Evolutionary conservation across 2,888 invertebrate genomes (phyloP), one percentile per base, ranked within the genome.

Genomic region (Acanthoscelides obtectus): DNA sequence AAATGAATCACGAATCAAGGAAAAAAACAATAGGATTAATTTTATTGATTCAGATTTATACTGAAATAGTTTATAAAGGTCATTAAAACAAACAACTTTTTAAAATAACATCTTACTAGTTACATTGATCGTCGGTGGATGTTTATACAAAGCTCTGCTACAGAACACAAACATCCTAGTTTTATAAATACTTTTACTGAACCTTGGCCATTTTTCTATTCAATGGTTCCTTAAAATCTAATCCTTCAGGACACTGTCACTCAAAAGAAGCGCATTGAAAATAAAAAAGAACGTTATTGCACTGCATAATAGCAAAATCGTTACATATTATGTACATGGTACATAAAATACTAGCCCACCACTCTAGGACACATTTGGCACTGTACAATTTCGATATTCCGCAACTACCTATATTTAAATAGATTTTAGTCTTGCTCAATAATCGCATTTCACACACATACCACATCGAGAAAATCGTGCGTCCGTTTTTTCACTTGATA

Each of bases 311-410:
- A 45, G 45, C 45, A 45, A 45, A 45, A 45, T 45, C 12, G 22
- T 74, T 68, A 73, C 74, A 73, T 72, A 72, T 71, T 69, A 83
- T 84, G 84, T 84, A 84, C 84, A 84, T 79, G 81, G 84, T 84
- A 84, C 84, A 84, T 78, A 84, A 80, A 77, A 70, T 66, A 78
- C 45, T 17, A 45, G 45, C 45, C 45, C 45, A 12, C 45, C 45
- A 77, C 75, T 75, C 72, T 72, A 64, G 70, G 69, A 22, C 45
- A 77, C 73, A 78, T 77, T 79, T 79, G 78, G 78, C 78, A 73
- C 75, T 73, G 71, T 70, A 67, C 69, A 22, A 63, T 73, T 64
- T 69, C 67, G 75, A 78, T 78, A 77, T 77, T 75, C 75, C 77
- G 76, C 75, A 71, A 72, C 22, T 68, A 72, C 69, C 74, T 76